A percentile compares a stretch with the other conserved stretches of the same genome.
Evolutionary conservation across 2,888 invertebrate genomes (phyloP).

Genomic region (Gryllus longicercus): DNA sequence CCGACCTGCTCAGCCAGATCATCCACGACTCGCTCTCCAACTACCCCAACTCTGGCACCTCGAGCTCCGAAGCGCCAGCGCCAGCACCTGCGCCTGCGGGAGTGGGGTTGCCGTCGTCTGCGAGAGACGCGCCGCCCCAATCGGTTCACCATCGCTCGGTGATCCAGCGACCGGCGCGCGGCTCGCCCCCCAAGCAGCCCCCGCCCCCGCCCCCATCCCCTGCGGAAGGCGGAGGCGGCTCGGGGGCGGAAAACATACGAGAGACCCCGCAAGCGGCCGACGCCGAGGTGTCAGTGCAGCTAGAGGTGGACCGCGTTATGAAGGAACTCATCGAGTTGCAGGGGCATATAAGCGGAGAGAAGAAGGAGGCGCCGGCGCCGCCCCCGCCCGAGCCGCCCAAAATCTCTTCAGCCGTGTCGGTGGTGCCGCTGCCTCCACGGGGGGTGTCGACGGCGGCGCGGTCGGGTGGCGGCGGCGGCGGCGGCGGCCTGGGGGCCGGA

Average conservation of each 20-base stretch:
- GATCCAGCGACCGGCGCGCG: background rate
- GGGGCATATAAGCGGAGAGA: conserved; percentile 31
- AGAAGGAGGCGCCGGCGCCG: background rate
- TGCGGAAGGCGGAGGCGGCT: background rate
- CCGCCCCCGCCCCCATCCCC: background rate
- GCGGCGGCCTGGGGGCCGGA: background rate
- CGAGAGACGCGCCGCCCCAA: background rate
- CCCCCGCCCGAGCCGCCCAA: background rate
- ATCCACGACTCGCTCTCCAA: conserved; percentile 34
- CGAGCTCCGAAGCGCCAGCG: background rate
- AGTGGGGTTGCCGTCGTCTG: too few species aligned
- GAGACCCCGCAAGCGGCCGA: conserved; percentile 41
- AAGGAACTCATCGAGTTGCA: conserved; percentile 45
- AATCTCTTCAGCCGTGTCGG: background rate
- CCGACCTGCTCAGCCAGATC: conserved; percentile 48
- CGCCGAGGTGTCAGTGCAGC: conserved; percentile 46
- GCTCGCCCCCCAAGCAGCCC: conserved; percentile 1
- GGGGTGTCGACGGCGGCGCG: too few species aligned
- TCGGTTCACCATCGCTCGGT: background rate
- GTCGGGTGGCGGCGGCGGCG: too few species aligned
- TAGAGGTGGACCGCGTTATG: conserved; percentile 46
- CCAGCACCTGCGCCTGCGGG: too few species aligned
- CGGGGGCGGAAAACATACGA: background rate
- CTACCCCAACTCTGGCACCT: background rate
- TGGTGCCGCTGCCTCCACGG: background rate